Conservation (phyloP, 2,113 vertebrate genomes). For the Protomyctophum bolini region DNA sequence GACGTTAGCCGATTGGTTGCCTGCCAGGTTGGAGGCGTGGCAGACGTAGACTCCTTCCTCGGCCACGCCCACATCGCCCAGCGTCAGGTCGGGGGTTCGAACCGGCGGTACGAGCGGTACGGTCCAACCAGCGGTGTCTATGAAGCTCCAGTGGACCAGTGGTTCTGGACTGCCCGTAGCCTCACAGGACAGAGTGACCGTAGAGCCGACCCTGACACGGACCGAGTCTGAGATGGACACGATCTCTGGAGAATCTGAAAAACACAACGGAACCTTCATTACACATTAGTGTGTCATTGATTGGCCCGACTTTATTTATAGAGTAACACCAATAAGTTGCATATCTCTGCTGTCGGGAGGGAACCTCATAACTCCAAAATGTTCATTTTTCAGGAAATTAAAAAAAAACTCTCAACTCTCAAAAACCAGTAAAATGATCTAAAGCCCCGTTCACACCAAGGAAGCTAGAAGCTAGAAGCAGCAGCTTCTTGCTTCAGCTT, state of each 20-base stretch:
- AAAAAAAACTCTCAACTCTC: too few relatives aligned
- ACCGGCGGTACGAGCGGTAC: background rate
- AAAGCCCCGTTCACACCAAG: too few relatives aligned
- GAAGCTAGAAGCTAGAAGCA: too few relatives aligned
- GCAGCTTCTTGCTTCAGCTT: too few relatives aligned
- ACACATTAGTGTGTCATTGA: too few relatives aligned
- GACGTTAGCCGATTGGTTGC: constrained; percentile 22
- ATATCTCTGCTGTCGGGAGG: too few relatives aligned
- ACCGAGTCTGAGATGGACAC: background rate
- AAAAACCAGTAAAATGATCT: too few relatives aligned
- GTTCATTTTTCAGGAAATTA: too few relatives aligned
- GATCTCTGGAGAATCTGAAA: constrained; percentile 63
- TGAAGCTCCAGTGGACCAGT: constrained; percentile 53
- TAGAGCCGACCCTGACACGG: constrained; percentile 22
- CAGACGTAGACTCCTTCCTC: constrained; percentile 65
- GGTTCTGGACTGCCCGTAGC: constrained; percentile 63
- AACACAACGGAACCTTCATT: background rate
- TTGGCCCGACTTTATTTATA: too few relatives aligned
- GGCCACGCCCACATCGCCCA: background rate
- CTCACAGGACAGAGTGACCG: constrained; percentile 50
- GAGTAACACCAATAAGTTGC: too few relatives aligned
- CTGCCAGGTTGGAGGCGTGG: constrained; percentile 46
- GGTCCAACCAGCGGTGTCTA: background rate
- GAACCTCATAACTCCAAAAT: too few relatives aligned
- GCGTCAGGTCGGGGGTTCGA: constrained; percentile 11